Base-by-base conservation (phyloP, 2,888 invertebrate genomes). In the Eremobia ochroleuca region DNA sequence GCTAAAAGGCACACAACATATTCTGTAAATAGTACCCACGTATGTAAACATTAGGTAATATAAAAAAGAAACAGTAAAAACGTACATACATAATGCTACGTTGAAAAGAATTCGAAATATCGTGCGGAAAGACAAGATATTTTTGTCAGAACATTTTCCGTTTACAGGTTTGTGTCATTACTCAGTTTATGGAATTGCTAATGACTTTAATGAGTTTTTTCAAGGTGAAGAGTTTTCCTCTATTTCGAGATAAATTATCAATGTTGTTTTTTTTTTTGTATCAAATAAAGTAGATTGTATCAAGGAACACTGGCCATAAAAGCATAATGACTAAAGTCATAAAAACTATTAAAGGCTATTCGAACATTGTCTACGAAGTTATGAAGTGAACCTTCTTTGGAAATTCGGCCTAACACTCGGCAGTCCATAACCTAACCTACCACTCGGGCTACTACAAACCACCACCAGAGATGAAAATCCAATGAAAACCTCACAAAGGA, bases 171-270 rank as follows among this genome's bases (percentile, higher is more conserved):
- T 66, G 11, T 72, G 34, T 76, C 72, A 70, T 66, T 71, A n/a
- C 61, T 37, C 43, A 70, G 46, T 72, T 73, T 76, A 76, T 76
- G 70, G 61, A 62, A 80, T 76, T 76, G 69, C 69, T 80, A 73
- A 70, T 70, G 79, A 69, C 79, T 73, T 52, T 46, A 66, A 67
- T 71, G 80, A 83, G 61, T 73, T 73, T 34, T 34, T n/a, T 77
- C 73, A 82, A 83, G 66, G 73, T 78, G 46, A 82, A 59, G 34
- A 68, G 15, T 70, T 81, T 82, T 71, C 59, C 81, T 59, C 49
- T 67, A 40, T 52, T 71, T 58, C 49, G 31, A 34, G 70, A 43
- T 49, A 34, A 58, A 58, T 2, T 25, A 28, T 28, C 5, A 55
- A 18, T 31, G 5, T 74, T 21, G 21, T 4, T 4, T 8, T 43